Conservation (phyloP, 2,888 invertebrate genomes). For the Clitarchus hookeri region DNA sequence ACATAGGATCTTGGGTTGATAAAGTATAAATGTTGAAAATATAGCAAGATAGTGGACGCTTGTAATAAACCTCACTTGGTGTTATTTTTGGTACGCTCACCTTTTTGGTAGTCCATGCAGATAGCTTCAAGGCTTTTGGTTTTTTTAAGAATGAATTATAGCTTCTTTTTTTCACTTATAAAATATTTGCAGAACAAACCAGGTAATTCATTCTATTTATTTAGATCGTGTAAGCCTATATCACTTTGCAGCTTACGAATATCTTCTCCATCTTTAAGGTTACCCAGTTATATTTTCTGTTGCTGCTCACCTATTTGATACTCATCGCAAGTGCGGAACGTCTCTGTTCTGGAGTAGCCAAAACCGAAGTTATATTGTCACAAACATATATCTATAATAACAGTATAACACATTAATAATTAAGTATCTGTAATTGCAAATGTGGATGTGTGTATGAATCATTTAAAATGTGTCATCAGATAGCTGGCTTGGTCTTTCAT, state of each 20-base stretch:
- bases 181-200: background rate
- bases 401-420: background rate
- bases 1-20: too few species aligned
- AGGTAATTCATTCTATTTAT: background rate
- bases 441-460: background rate
- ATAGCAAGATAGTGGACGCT: too few species aligned
- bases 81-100: too few species aligned
- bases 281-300: background rate
- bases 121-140: too few species aligned
- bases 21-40: too few species aligned
- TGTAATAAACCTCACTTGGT: too few species aligned
- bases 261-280: background rate
- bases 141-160: background rate
- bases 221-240: too few species aligned
- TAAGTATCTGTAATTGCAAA: too few species aligned
- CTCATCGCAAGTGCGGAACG: background rate
- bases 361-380: background rate
- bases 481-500: too few species aligned
- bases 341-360: background rate
- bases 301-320: background rate
- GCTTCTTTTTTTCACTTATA: background rate
- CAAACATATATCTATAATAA: background rate
- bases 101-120: too few species aligned
- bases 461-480: background rate
- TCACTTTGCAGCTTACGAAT: background rate